phyloP scores from a whole-genome alignment of 2,113 vertebrate species.

The Pipra filicauda region DNA sequence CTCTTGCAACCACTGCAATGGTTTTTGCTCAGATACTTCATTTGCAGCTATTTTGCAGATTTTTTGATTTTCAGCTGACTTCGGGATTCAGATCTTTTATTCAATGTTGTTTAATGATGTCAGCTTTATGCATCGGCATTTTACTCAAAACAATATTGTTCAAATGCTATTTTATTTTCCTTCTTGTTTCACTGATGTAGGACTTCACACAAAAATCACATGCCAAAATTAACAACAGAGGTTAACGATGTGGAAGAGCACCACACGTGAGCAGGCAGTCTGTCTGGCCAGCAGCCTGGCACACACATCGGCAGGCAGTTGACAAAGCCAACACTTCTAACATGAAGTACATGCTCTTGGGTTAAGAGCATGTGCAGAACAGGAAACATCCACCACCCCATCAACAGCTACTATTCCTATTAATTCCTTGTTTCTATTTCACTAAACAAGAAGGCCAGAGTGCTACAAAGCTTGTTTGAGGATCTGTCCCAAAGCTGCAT shows the following conservation, averaged over 20 bases:
- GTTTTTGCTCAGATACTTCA: background rate
- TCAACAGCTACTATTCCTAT: background rate
- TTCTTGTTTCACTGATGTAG: background rate
- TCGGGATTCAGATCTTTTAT: background rate
- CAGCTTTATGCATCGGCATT: background rate
- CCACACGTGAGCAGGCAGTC: fast-evolving
- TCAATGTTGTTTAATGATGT: background rate
- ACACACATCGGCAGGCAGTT: fast-evolving
- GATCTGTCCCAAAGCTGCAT: background rate
- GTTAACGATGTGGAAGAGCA: fast-evolving
- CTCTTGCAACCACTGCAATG: background rate
- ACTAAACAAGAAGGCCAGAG: background rate
- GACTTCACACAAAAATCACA: background rate
- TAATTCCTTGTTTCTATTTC: background rate
- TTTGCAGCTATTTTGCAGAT: background rate
- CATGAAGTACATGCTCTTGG: fast-evolving
- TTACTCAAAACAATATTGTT: background rate
- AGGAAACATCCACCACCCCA: background rate
- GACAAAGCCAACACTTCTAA: background rate
- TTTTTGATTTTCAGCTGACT: background rate
- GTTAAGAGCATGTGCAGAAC: fast-evolving
- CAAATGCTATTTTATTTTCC: background rate
- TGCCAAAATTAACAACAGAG: background rate
- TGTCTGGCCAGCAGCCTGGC: background rate
- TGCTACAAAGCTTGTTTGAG: background rate